phyloP scores from a whole-genome alignment of 2,888 invertebrate genomes.

The Eilema caniola region DNA sequence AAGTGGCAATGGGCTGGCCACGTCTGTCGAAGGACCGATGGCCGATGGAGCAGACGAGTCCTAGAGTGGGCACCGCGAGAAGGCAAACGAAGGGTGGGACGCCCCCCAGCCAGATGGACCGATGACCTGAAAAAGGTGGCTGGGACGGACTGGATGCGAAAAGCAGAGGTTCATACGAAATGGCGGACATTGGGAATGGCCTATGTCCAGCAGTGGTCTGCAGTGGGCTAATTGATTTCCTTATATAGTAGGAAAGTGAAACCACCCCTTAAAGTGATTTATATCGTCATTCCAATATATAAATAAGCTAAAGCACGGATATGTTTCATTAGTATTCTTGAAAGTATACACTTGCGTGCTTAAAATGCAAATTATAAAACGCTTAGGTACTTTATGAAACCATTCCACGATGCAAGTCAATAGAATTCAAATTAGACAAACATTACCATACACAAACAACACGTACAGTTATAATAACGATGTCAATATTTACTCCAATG shows the following conservation, averaged over 20 bases:
- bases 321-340: slow-evolving; percentile 18
- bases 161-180: no score
- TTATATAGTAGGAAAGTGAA: slow-evolving; percentile 5
- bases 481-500: slow-evolving; percentile 32
- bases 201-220: no score
- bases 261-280: slow-evolving; percentile 14
- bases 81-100: no score
- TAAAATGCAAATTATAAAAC: slow-evolving; percentile 16
- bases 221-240: no score
- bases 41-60: no score
- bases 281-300: slow-evolving; percentile 2
- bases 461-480: slow-evolving; percentile 26
- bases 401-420: slow-evolving; percentile 8
- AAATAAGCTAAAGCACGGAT: background rate
- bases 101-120: no score
- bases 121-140: no score
- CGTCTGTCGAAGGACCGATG: no score
- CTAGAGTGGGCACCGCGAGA: no score
- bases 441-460: slow-evolving; percentile 11
- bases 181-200: no score
- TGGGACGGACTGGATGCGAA: no score
- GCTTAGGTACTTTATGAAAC: slow-evolving; percentile 15
- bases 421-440: slow-evolving; percentile 13
- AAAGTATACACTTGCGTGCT: slow-evolving; percentile 11
- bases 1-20: no score